Conservation (phyloP, 2,113 vertebrate genomes). For the Chamaea fasciata region DNA sequence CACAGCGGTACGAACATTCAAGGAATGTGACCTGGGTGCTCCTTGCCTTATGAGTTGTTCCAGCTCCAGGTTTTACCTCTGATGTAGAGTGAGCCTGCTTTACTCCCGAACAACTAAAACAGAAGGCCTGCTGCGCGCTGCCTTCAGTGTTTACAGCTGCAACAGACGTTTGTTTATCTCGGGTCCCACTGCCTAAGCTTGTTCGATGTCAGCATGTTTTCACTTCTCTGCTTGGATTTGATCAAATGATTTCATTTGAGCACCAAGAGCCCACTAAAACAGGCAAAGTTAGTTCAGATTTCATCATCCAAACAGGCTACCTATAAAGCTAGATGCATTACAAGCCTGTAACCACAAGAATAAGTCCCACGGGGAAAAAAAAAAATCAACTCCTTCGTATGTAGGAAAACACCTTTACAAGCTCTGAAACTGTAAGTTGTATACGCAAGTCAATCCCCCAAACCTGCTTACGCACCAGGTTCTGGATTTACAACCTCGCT, state of each 20-base stretch:
- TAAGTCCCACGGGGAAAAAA: neutral
- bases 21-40: neutral
- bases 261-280: neutral
- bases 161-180: neutral
- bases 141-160: neutral
- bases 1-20: neutral
- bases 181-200: rapidly evolving
- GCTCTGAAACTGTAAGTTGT: rapidly evolving
- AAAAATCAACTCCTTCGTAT: rapidly evolving
- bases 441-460: rapidly evolving
- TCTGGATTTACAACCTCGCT: neutral
- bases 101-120: neutral
- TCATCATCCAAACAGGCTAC: neutral
- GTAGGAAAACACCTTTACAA: neutral
- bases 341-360: neutral
- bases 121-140: neutral
- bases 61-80: neutral
- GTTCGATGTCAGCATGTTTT: neutral
- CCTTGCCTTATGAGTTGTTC: neutral
- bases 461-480: rapidly evolving
- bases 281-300: neutral
- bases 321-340: neutral
- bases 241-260: neutral
- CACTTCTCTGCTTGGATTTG: neutral
- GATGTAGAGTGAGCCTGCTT: neutral